Base-by-base conservation (phyloP, 2,888 invertebrate species). In the Liposcelis brunnea region DNA sequence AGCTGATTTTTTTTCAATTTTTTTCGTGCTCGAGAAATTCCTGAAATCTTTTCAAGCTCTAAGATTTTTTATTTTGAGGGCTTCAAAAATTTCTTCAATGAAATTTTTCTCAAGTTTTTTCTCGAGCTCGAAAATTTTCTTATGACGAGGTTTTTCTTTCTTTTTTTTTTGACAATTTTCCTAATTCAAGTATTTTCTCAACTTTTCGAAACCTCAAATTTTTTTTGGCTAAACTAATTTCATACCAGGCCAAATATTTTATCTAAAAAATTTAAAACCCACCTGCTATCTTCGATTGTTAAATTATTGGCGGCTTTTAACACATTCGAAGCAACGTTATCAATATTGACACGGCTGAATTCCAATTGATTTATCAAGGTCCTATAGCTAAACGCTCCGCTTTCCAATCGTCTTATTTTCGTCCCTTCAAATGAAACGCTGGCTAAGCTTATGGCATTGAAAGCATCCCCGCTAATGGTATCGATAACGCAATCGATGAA, bases 381-480 rank as follows among this genome's bases (percentile, higher is more conserved):
- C 48, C 71, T 64, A 37, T 70, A 69, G 18, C 71, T 70, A 56
- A 80, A 76, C 1, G 80, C 75, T 40, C 72, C 72, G n/a, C 66
- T 62, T 56, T 74, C 70, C 37, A 81, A 69, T 26, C 65, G 61
- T 44, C 68, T 61, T 47, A 81, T 68, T 8, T 72, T 68, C 37
- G 75, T 72, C 58, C 78, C 75, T 49, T 69, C 66, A 14, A 79
- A 70, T 52, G 64, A 63, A 7, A 83, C 70, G 42, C 70, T 65
- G 50, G 72, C 70, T 54, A 80, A 74, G 35, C 71, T 71, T 54
- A 73, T 71, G 2, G 79, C 75, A 44, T 71, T 70, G 56, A 83
- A 81, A 1, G 81, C 80, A 42, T 74, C 71, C 32, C 67, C 62
- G 15, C 69, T 65, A 37, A 82, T 70, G 8, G 66, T 64, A 32